Conservation (phyloP, 2,113 vertebrate genomes). For the Ictalurus furcatus region DNA sequence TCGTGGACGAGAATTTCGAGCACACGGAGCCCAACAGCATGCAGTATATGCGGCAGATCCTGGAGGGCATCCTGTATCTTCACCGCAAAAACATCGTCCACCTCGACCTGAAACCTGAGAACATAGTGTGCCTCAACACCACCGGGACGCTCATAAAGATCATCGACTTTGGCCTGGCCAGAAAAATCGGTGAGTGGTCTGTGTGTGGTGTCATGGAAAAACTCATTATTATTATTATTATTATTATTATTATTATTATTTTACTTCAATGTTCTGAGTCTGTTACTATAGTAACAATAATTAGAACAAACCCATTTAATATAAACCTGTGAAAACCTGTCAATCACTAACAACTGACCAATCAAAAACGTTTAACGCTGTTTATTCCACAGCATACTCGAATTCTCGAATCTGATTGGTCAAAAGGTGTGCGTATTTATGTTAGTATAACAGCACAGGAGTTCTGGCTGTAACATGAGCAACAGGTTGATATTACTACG, state of each 20-base stretch:
- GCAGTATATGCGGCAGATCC: slow-evolving; percentile 84
- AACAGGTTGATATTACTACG: too few relatives aligned
- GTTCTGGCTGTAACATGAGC: not conserved
- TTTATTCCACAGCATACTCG: too few relatives aligned
- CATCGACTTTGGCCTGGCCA: slow-evolving; percentile 83
- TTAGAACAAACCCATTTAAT: not conserved
- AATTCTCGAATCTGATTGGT: not conserved
- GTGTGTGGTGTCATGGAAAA: not conserved
- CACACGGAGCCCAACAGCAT: slow-evolving; percentile 83
- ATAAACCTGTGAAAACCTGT: not conserved
- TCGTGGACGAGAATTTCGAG: slow-evolving; percentile 80
- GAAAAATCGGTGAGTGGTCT: slow-evolving; percentile 74
- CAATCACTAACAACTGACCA: not conserved
- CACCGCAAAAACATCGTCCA: slow-evolving; percentile 78
- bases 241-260: too few relatives aligned
- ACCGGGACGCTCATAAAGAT: slow-evolving; percentile 79
- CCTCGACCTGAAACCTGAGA: slow-evolving; percentile 87
- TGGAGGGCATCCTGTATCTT: slow-evolving; percentile 82
- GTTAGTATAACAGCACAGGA: too few relatives aligned
- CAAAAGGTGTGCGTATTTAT: too few relatives aligned
- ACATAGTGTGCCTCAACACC: slow-evolving; percentile 80
- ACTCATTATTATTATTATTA: too few relatives aligned
- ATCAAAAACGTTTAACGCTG: not conserved
- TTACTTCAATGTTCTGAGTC: too few relatives aligned
- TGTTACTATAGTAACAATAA: not conserved